phyloP scores from a whole-genome alignment of 2,888 invertebrate genomes.

The Gortyna flavago region DNA sequence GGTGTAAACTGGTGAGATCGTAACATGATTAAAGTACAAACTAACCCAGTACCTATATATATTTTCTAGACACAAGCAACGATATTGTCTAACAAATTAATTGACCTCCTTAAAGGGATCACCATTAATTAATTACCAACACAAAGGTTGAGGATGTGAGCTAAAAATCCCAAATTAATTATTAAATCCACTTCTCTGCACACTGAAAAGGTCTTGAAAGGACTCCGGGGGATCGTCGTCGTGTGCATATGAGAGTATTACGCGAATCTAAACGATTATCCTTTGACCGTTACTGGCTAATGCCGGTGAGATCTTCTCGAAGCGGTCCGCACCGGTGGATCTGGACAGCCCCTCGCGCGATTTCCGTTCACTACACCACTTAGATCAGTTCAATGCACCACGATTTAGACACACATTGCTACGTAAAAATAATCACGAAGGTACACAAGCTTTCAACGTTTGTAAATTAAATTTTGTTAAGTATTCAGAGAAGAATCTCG shows the following conservation, averaged over 20 bases:
- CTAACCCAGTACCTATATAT: not conserved
- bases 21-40: not conserved
- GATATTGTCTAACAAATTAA: constrained; percentile 7
- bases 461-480: constrained; percentile 31
- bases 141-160: constrained; percentile 15
- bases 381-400: constrained; percentile 80
- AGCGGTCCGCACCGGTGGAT: constrained; percentile 73
- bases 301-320: constrained; percentile 77
- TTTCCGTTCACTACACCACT: constrained; percentile 77
- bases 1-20: not conserved
- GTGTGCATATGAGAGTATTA: constrained; percentile 51
- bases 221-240: constrained; percentile 36
- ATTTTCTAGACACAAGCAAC: not conserved
- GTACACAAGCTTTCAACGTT: constrained; percentile 15
- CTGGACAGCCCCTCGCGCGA: constrained; percentile 68
- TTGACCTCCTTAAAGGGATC: constrained; percentile 1
- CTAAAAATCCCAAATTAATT: constrained; percentile 47
- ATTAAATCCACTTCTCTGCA: constrained; percentile 44
- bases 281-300: constrained; percentile 68
- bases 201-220: constrained; percentile 48
- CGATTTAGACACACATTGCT: constrained; percentile 44
- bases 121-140: constrained; percentile 13
- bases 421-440: constrained; percentile 30
- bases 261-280: constrained; percentile 62
- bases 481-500: constrained; percentile 12